Base-by-base conservation (phyloP, 2,113 vertebrate genomes). In the Paratilapia polleni region DNA sequence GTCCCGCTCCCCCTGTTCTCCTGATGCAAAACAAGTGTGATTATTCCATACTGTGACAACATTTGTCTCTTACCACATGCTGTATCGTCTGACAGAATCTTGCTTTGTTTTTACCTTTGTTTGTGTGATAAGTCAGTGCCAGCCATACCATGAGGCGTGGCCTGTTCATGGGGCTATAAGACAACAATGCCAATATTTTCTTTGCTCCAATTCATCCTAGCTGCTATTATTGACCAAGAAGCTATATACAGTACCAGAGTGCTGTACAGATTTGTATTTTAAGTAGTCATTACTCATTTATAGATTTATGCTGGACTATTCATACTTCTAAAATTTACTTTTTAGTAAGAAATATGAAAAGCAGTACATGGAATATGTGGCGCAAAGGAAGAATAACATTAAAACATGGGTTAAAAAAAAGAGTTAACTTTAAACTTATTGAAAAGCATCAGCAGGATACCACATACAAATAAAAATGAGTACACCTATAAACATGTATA, bases 11-110 rank as follows among this genome's bases (percentile, higher is more conserved):
- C 49, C 62, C 57, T 14, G 15, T 78, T 78, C 24, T 24, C 77
- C 58, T 77, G 26, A 61, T 62, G 36, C 77, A 31, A 79, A 43
- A 63, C 26, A 4, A 41, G 63, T 76, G 79, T 85, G 81, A 89
- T 76, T 82, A 74, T 86, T 84, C 63, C 84, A 88, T 59, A 88
- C 87, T 83, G 90, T 78, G 84, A 82, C 82, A 82, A 78, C 80
- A 77, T 87, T 88, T 85, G 88, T 87, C 66, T 79, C 77, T 31
- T 68, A 73, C 68, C 77, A 82, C 88, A 87, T 12, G 58, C 78
- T 83, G 86, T 3, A 87, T 56, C 62, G 9, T 63, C 79, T 75
- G 13, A 83, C 28, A 68, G n/a, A 70, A 34, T 77, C 28, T 64
- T 20, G 13, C 36, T 14, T 68, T 47, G 60, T 73, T 82, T 83